These are phyloP conservation scores for Microtus ochrogaster DNA, from an alignment of 2,113 vertebrate species.

Conservation along the genomic window DNA sequence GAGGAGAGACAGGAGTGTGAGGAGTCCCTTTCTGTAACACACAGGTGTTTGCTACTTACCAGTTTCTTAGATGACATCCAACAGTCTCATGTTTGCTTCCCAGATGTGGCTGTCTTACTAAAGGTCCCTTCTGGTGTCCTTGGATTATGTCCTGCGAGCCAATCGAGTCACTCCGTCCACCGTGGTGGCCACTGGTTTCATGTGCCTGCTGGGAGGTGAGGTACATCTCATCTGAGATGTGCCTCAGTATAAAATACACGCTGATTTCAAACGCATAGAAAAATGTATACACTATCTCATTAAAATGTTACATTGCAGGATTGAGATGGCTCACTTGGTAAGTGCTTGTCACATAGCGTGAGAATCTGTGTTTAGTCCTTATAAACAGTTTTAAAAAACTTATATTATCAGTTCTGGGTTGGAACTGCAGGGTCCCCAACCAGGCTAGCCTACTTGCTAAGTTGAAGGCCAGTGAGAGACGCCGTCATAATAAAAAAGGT, in stretches of 20 bases:
- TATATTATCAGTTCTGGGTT: neutral
- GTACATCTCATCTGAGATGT: neutral
- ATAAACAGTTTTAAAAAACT: neutral
- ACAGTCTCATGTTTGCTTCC: neutral
- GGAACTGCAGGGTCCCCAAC: neutral
- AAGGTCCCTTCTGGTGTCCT: neutral
- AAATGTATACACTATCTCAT: neutral
- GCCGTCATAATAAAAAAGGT: neutral
- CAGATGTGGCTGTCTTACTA: neutral
- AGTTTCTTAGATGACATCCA: neutral
- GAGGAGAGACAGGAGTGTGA: neutral
- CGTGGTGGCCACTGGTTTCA: neutral
- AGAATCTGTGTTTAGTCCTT: neutral
- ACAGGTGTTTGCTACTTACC: neutral
- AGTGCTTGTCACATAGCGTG: neutral
- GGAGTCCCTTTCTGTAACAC: neutral
- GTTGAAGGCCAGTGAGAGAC: neutral
- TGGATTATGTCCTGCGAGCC: neutral
- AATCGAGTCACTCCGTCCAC: rapidly evolving
- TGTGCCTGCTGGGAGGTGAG: neutral
- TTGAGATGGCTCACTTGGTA: neutral
- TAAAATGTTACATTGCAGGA: neutral
- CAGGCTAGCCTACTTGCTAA: neutral
- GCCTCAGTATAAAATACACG: neutral
- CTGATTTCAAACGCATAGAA: neutral